A percentile compares a stretch with the other conserved stretches of the same genome.
Evolutionary conservation across 2,797 vertebrate genomes (phyloP).

Genomic region (Aldrovandia affinis): DNA sequence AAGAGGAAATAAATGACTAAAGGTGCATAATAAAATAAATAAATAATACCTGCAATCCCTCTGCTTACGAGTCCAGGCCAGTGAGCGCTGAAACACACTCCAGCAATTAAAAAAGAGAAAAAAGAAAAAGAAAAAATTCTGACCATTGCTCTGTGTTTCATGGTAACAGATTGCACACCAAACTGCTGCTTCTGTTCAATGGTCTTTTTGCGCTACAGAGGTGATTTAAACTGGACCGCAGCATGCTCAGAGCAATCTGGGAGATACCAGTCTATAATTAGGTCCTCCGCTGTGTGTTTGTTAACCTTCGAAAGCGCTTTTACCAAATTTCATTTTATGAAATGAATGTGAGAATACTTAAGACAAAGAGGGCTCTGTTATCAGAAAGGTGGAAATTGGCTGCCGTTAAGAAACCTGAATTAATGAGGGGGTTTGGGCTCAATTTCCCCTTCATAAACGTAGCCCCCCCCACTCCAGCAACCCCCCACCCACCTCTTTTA

Average conservation of each 20-base stretch:
- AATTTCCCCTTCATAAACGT: slow-evolving; percentile 12
- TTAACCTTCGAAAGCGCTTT: neutral
- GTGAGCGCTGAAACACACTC: neutral
- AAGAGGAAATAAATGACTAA: slow-evolving; percentile 31
- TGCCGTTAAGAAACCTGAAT: neutral
- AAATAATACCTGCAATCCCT: neutral
- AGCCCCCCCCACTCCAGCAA: neutral
- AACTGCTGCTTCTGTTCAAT: neutral
- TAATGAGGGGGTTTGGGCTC: slow-evolving; percentile 20
- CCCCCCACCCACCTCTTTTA: neutral
- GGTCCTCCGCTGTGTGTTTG: neutral
- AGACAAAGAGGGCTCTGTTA: neutral
- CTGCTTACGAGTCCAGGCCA: neutral
- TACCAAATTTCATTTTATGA: no score
- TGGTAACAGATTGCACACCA: neutral
- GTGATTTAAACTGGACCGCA: neutral
- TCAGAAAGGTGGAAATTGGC: neutral
- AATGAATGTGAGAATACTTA: neutral
- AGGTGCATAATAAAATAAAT: neutral
- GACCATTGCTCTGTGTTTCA: neutral
- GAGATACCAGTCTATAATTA: no score
- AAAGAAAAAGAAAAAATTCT: no score
- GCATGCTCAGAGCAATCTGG: neutral
- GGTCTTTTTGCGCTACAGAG: no score
- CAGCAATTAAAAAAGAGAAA: no score